Evolutionary conservation across 2,888 invertebrate genomes (phyloP).

Genomic region (Drosophila paranaensis): DNA sequence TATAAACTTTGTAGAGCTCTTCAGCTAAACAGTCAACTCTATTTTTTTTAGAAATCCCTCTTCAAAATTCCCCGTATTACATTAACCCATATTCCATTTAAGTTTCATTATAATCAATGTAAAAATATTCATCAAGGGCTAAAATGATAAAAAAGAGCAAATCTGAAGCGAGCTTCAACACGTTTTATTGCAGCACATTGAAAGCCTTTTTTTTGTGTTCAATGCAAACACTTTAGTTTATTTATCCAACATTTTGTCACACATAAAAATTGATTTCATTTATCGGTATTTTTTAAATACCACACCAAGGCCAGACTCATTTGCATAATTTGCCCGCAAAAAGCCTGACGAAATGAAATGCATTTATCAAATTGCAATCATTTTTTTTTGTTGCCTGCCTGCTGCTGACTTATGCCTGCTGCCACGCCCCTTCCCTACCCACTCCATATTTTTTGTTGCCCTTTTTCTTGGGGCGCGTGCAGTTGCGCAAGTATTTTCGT

Average conservation of each 20-base stretch:
- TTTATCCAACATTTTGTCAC: conserved; percentile 32
- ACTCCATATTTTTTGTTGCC: conserved; percentile 26
- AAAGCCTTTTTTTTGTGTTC: conserved; percentile 12
- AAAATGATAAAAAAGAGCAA: background rate
- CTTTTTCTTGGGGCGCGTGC: conserved; percentile 27
- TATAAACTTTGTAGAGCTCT: background rate
- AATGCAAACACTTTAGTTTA: conserved; percentile 33
- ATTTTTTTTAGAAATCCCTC: no score
- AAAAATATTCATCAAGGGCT: no score
- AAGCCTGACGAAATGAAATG: conserved; percentile 59
- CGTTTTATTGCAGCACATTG: background rate
- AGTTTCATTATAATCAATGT: no score
- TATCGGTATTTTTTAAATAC: conserved; percentile 18
- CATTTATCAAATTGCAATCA: conserved; percentile 66
- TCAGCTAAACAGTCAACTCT: background rate
- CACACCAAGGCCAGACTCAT: conserved; percentile 27
- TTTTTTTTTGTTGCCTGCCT: conserved; percentile 4
- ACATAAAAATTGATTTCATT: conserved; percentile 53
- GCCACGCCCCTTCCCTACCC: conserved; percentile 26
- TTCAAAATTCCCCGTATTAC: background rate
- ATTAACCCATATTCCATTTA: background rate
- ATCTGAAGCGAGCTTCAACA: background rate
- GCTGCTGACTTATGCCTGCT: conserved; percentile 16
- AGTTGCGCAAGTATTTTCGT: conserved; percentile 72
- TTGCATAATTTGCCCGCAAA: conserved; percentile 70